Base-by-base conservation (phyloP, 2,888 invertebrate species). In the Agrilus cyanescens region DNA sequence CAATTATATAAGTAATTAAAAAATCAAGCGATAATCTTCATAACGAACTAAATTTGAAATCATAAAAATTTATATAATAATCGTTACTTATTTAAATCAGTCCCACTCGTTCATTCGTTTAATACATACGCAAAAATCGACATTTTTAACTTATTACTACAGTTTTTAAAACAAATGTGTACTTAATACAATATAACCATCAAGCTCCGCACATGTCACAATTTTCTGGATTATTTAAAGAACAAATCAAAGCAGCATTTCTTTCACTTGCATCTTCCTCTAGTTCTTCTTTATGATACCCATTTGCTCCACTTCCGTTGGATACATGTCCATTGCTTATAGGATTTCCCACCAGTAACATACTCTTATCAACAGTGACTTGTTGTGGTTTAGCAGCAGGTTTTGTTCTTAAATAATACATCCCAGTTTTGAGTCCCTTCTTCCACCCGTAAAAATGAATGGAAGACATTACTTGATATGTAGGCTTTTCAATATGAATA, bases 381-480 rank as follows among this genome's bases (percentile, higher is more conserved):
- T 98, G 94, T 53, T 97, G 91, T 4, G 97, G 93, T 64, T 89
- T 85, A 2, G 87, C 93, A 1, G 97, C 97, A 5, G 97, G 91
- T 62, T 94, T 95, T 0, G 95, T 96, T 38, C 96, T 77, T 50
- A 98, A 71, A 64, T 98, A 97, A 66, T 98, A 99, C 96, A 98
- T 96, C 39, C 98, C 98, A 2, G 97, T 98, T 70, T 98, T 98
- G 44, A 98, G 71, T 3, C 97, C 97, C 68, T 84, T 76, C 69
- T 88, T 85, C 98, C 98, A 98, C 0, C 89, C 90, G 64, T 90
- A 89, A 67, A 98, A 98, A 68, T 99, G 98, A 79, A 99, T 97
- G 2, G 96, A 96, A 2, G 94, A 89, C 41, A 98, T 71, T 63
- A 91, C 91, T 4, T 87, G 91, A 61, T 89, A 89, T 59, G 84